Base-by-base conservation (phyloP, 2,113 vertebrate genomes). In the Chaetodon auriga region DNA sequence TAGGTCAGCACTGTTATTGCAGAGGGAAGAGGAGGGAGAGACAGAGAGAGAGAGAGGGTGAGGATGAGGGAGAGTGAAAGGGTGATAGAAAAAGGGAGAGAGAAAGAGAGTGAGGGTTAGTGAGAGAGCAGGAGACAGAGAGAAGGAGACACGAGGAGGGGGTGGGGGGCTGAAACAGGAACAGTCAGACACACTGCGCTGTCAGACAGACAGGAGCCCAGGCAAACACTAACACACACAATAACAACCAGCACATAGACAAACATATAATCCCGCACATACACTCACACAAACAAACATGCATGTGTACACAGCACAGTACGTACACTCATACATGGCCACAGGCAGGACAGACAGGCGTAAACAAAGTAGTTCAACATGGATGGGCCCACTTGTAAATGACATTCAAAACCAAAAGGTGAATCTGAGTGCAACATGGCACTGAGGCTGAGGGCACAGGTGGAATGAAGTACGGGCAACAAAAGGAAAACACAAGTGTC, bases 1-100 rank as follows among this genome's bases (percentile, higher is more conserved):
- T 96, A 96, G 95, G 95, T 96, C 95, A 96, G 95, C 95, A 94
- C 95, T 96, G 95, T 96, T 96, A 95, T 96, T 96, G 95, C 95
- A 96, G 95, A 95, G 95, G 92, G 91, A 92, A 95, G 91, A 95
- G 92, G 90, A 92, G 92, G 89, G 93, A 90, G 92, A 91, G 93
- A 84, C 84, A 82, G 88, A 80, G 90, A 84, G 90, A 84, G 87
- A 55, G 78, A 75, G 83, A 60, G 63, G 43, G 71, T 9, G 75
- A 75, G 70, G 57, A 23, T 57, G 64, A 84, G 66, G 35, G 51
- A 78, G 76, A 76, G 73, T 63, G 80, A 76, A 75, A 80, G 84
- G 51, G 80, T 74, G 80, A 87, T 68, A 82, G 69, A 86, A 61
- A 76, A 25, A 76, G 60, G 25, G 81, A 68, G 68, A 83, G 68